A percentile compares a stretch with the other conserved stretches of the same genome.
These are phyloP conservation scores for Xenus cinereus DNA, from an alignment of 2,113 vertebrate species.

Conservation along the genomic window DNA sequence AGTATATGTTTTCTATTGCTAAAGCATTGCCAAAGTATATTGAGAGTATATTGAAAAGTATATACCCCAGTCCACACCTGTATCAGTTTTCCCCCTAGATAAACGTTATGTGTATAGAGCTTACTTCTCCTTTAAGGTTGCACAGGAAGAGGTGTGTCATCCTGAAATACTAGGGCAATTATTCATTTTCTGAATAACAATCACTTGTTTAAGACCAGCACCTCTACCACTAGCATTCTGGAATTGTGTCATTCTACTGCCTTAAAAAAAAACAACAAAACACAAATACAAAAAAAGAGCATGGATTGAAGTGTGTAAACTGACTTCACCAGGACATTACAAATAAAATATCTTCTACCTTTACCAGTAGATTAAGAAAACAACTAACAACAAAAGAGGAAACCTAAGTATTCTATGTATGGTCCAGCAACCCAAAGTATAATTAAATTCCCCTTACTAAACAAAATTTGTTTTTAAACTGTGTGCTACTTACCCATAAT, in stretches of 20 bases:
- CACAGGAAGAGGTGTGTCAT: not conserved
- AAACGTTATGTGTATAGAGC: not conserved
- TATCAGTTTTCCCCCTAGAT: not conserved
- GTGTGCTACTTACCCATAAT: not conserved
- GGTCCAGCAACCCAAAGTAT: not conserved
- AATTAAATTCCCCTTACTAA: not conserved
- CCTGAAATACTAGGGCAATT: not conserved
- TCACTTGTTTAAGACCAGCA: not conserved
- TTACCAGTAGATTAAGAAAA: not conserved
- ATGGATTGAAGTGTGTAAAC: not conserved
- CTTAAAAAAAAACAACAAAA: not conserved
- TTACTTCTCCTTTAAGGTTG: not conserved
- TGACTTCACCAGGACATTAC: not conserved
- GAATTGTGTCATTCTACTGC: not conserved
- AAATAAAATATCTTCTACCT: not conserved
- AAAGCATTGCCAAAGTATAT: not conserved
- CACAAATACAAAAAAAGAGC: not conserved
- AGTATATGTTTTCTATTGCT: not conserved
- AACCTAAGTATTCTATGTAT: not conserved
- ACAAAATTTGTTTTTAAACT: not conserved
- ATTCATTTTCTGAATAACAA: not conserved
- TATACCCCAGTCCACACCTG: rapidly evolving
- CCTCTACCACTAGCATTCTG: not conserved
- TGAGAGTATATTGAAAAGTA: not conserved
- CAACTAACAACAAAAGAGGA: not conserved